phyloP scores from a whole-genome alignment of 2,888 invertebrate genomes.

The Pseudanteris insignis region DNA sequence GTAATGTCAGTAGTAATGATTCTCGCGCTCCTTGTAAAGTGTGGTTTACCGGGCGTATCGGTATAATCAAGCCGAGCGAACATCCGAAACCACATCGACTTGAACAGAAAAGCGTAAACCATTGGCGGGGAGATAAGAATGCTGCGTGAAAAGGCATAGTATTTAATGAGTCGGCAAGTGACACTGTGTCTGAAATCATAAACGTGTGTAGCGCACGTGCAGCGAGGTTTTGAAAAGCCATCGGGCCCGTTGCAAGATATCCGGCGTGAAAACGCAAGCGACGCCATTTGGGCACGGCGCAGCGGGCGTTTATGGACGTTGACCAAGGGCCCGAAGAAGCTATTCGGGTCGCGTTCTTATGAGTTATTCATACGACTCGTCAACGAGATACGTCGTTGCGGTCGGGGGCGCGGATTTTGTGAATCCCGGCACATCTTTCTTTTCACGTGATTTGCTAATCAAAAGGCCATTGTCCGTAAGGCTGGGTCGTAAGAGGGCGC shows the following conservation, averaged over 20 bases:
- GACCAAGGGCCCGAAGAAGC: conserved; percentile 35
- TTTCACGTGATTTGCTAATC: conserved; percentile 32
- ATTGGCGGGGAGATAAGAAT: too few relatives aligned
- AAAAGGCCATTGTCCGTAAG: conserved; percentile 35
- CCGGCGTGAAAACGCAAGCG: conserved; percentile 13
- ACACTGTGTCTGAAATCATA: too few relatives aligned
- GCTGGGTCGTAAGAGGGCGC: background rate
- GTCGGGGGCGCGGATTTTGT: conserved; percentile 33
- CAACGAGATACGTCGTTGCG: conserved; percentile 37
- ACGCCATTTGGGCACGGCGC: background rate
- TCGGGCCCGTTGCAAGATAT: conserved; percentile 1
- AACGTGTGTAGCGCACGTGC: too few relatives aligned
- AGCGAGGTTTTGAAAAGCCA: too few relatives aligned
- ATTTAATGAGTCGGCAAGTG: too few relatives aligned
- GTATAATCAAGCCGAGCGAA: too few relatives aligned
- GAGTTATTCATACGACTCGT: conserved; percentile 39
- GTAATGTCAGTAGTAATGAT: too few relatives aligned
- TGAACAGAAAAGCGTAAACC: too few relatives aligned
- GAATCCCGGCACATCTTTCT: conserved; percentile 37
- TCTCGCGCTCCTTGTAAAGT: too few relatives aligned
- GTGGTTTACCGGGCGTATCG: too few relatives aligned
- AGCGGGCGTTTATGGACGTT: conserved; percentile 27
- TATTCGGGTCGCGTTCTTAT: conserved; percentile 33
- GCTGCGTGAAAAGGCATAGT: too few relatives aligned
- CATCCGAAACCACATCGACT: too few relatives aligned